Percentiles rank a stretch among this genome's conserved stretches.
These are phyloP conservation scores for Lumbricus terrestris DNA, from an alignment of 2,888 invertebrate genomes.

Conservation along the genomic window DNA sequence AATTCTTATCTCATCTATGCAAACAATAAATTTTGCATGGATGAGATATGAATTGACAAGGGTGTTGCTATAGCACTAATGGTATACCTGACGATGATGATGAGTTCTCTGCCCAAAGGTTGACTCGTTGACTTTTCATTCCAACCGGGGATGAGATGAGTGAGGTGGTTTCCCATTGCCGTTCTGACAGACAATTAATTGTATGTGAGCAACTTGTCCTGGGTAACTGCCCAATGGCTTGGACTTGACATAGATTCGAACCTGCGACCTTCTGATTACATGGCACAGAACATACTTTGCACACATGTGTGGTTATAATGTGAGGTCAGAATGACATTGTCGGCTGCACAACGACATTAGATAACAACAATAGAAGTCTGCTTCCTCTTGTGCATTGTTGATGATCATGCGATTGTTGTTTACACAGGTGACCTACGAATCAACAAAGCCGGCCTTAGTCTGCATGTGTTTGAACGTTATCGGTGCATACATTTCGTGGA, in stretches of 20 bases:
- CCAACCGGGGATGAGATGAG: too few species aligned
- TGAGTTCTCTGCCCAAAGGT: too few species aligned
- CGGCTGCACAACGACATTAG: background rate
- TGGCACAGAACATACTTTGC: too few species aligned
- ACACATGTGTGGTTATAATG: too few species aligned
- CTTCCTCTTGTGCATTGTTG: background rate
- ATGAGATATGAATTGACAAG: background rate
- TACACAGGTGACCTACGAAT: constrained; percentile 60
- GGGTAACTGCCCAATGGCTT: too few species aligned
- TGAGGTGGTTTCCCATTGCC: too few species aligned
- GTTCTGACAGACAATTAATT: too few species aligned
- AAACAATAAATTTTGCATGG: background rate
- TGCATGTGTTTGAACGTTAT: constrained; percentile 63
- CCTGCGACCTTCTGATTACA: too few species aligned
- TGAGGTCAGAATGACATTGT: background rate
- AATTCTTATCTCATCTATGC: too few species aligned
- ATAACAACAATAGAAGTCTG: background rate
- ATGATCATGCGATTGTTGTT: background rate
- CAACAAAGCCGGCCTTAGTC: constrained; percentile 54
- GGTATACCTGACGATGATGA: background rate
- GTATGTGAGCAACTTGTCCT: too few species aligned
- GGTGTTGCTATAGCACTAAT: background rate
- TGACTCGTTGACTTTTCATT: too few species aligned
- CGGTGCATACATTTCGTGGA: constrained; percentile 65
- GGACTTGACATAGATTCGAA: too few species aligned